Base-by-base conservation (phyloP, 2,113 vertebrate genomes). In the Plotosus lineatus region DNA sequence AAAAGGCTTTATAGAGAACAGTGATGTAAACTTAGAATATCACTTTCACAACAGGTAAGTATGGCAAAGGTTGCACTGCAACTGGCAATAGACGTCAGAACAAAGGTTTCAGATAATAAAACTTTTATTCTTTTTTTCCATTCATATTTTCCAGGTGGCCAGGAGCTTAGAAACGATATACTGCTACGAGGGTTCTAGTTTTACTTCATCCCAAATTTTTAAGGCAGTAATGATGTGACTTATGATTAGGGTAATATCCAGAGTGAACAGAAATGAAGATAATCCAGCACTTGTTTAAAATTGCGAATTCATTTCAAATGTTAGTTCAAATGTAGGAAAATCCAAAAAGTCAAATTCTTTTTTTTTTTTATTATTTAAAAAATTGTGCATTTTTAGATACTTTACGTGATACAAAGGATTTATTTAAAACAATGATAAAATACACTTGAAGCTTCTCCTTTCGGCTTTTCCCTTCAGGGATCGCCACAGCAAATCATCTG, bases 1-100 rank as follows among this genome's bases (percentile, higher is more conserved):
- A 91, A 92, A 92, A 91, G 92, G 91, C 89, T 92, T 91, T 91
- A 86, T 88, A 91, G 90, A 91, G 88, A 90, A 89, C 89, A 87
- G 90, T 92, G 92, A 92, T 91, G 93, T 92, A 92, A 91, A 92
- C 90, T 93, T 91, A 93, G 89, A 90, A 91, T 92, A 92, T 93
- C 92, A 90, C 92, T 91, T 88, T 91, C 88, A 91, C 91, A 85
- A 88, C 91, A 93, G 92, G 93, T 93, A 91, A 92, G 90, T 90
- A 86, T 87, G 85, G 87, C 85, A 88, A 85, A 88, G 88, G 88
- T 90, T 90, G 88, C 85, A 84, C 84, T 82, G 73, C 15, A 38
- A 77, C 82, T 46, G 36, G 28, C 40, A 51, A 38, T 60, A 60
- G 82, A 78, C 75, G 85, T 77, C 77, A 83, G 84, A 85, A 84